Base-by-base conservation (phyloP, 2,113 vertebrate species). In the Pteronura brasiliensis region DNA sequence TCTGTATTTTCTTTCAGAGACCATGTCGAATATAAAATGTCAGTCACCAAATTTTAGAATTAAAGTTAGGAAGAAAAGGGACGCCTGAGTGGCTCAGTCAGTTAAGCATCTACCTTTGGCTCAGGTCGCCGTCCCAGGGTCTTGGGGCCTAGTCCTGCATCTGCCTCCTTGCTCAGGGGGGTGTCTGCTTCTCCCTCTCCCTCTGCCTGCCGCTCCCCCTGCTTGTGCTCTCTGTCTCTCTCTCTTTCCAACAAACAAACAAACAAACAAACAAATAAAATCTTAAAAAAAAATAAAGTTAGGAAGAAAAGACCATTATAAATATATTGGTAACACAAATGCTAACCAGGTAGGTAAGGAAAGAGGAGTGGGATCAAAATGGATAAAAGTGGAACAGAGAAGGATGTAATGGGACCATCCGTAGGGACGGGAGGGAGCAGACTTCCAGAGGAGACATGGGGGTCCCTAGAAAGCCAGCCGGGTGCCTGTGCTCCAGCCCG, bases 401-500 rank as follows among this genome's bases (percentile, higher is more conserved):
- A 15, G 5, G 71, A 42, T 1, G 0, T 25, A 42, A 12, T 17
- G 3, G 65, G 52, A 71, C 44, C 14, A 2, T 5, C 39, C 8
- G 0, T 10, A 31, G 67, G 80, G 59, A 93, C 1, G 0, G 2
- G 49, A 83, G 17, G 1, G 13, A 17, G 29, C 10, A 4, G 31
- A 4, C n/a, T 61, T 87, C 9, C 1, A 6, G 29, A 59, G n/a
- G 34, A 0, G 18, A n/a, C 12, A 13, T n/a, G 27, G 8, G 47
- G 25, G 6, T 39, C 47, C 44, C 7, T 4, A 63, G 36, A 84
- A 14, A 36, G 49, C n/a, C 63, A 42, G 39, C 12, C 20, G 42
- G 74, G 47, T 0, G 1, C 23, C 23, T 4, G 0, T 0, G 8
- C 27, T 59, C 31, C 7, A n/a, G 6, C 27, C 47, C 49, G 34